phyloP scores from a whole-genome alignment of 2,888 invertebrate genomes.

The Nomada lathburiana region DNA sequence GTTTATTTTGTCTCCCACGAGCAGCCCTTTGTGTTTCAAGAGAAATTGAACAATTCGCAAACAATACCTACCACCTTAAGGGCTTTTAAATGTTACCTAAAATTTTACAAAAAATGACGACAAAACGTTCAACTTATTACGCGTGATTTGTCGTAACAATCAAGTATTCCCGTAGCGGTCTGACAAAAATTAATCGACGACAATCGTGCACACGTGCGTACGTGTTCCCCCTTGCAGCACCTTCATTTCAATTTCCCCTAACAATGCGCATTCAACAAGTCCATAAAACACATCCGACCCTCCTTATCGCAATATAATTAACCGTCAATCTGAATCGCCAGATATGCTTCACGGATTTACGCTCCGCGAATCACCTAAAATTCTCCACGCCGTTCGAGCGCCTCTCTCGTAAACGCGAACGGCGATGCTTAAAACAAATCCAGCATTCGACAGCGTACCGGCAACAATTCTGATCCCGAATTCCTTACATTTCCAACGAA shows the following conservation, averaged over 20 bases:
- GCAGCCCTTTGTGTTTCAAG: too few species aligned
- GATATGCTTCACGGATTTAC: not conserved
- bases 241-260: too few species aligned
- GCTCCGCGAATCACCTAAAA: not conserved
- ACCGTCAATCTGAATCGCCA: not conserved
- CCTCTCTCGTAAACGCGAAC: constrained; percentile 44
- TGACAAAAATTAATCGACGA: too few species aligned
- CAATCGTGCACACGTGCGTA: too few species aligned
- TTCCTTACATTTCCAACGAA: constrained; percentile 31
- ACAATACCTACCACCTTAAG: too few species aligned
- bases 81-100: too few species aligned
- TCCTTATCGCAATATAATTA: not conserved
- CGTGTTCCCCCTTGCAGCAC: too few species aligned
- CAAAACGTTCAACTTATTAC: too few species aligned
- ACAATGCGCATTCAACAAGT: not conserved
- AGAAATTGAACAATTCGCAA: too few species aligned
- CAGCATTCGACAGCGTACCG: constrained; percentile 9
- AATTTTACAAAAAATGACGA: too few species aligned
- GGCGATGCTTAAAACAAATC: constrained; percentile 51
- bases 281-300: not conserved
- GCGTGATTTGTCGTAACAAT: too few species aligned
- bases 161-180: too few species aligned
- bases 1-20: not conserved
- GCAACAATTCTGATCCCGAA: constrained; percentile 34
- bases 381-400: not conserved